These are phyloP conservation scores for Prunella himalayana DNA, from an alignment of 2,113 vertebrate species.

Conservation along the genomic window DNA sequence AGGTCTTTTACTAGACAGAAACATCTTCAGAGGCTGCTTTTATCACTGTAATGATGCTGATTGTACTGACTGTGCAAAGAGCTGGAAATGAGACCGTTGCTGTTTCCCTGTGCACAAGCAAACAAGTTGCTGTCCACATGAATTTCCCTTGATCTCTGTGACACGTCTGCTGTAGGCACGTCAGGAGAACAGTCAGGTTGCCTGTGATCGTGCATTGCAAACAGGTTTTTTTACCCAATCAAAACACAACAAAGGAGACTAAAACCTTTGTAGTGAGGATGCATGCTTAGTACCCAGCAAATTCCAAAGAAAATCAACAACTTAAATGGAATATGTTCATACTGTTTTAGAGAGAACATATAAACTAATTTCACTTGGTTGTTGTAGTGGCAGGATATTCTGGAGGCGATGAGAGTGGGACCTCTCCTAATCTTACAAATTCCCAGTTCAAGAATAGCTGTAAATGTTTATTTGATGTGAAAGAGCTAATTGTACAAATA, in stretches of 20 bases:
- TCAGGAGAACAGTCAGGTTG: neutral
- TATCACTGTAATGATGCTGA: neutral
- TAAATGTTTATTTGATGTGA: slow-evolving; percentile 16
- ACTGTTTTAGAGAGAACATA: neutral
- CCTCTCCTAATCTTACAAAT: neutral
- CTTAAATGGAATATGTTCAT: neutral
- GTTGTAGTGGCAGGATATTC: neutral
- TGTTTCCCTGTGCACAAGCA: neutral
- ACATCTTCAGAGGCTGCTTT: slow-evolving; percentile 25
- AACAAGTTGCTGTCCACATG: neutral
- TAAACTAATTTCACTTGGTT: neutral
- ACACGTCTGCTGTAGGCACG: neutral
- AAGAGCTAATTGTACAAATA: slow-evolving; percentile 35
- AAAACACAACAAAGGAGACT: neutral
- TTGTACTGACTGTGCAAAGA: neutral
- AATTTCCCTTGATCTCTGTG: neutral
- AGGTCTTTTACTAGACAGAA: neutral
- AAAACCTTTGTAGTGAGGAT: neutral
- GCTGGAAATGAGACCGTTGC: neutral
- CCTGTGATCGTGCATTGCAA: neutral
- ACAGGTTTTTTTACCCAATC: neutral
- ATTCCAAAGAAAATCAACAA: neutral
- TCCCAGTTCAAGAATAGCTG: neutral
- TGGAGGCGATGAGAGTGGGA: neutral
- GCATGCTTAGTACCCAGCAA: neutral